These are phyloP conservation scores for Dromius quadrimaculatus DNA, from an alignment of 2,888 invertebrate genomes.

Conservation along the genomic window DNA sequence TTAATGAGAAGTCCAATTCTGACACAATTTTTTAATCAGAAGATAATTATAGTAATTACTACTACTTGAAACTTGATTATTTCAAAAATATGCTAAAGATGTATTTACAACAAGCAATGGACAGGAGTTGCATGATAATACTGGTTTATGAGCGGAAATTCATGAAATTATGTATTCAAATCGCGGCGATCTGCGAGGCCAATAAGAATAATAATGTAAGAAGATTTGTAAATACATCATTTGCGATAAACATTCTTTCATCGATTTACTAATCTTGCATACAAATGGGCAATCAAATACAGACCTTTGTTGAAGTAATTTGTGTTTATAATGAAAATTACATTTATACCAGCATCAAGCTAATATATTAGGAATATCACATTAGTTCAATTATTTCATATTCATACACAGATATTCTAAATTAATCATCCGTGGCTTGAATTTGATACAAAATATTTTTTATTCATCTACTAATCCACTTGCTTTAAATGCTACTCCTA, in stretches of 20 bases:
- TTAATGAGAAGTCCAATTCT: slow-evolving; percentile 37
- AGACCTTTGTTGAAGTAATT: too few species aligned
- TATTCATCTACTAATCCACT: too few species aligned
- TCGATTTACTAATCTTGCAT: too few species aligned
- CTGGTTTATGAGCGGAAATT: slow-evolving; percentile 20
- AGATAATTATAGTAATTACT: not conserved
- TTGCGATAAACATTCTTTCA: slow-evolving; percentile 21
- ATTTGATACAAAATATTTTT: too few species aligned
- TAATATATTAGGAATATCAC: too few species aligned
- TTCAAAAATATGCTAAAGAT: slow-evolving; percentile 2
- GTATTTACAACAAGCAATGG: not conserved
- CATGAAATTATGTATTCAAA: slow-evolving; percentile 21
- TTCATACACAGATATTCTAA: too few species aligned
- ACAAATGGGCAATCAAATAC: too few species aligned
- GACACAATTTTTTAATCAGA: slow-evolving; percentile 16
- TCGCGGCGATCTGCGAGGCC: not conserved
- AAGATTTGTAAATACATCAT: slow-evolving; percentile 10
- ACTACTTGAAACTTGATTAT: not conserved
- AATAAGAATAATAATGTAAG: not conserved
- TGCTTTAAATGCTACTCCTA: too few species aligned
- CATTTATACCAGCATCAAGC: too few species aligned
- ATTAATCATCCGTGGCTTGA: too few species aligned
- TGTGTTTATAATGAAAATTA: too few species aligned
- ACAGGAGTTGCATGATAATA: slow-evolving; percentile 15
- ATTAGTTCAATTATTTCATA: too few species aligned